Percentiles rank a stretch among this genome's conserved stretches.
Conservation (phyloP, 2,797 vertebrate species). For the Sciaenops ocellatus region DNA sequence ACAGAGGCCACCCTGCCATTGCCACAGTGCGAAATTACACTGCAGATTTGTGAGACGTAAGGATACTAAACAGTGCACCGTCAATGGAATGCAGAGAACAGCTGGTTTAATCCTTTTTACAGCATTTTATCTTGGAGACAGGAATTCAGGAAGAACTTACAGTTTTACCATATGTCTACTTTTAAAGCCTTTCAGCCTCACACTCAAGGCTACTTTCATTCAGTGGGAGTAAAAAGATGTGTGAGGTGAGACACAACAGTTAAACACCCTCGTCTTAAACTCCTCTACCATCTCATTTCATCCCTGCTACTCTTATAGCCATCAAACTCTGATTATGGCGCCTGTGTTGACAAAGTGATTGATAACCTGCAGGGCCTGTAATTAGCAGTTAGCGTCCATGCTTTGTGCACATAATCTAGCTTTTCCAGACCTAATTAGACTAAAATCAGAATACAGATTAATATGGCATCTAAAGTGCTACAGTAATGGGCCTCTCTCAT, state of each 20-base stretch:
- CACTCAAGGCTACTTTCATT: constrained; percentile 32
- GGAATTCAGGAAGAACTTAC: constrained; percentile 13
- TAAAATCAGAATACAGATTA: constrained; percentile 65
- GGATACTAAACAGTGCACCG: constrained; percentile 25
- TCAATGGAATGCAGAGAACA: constrained; percentile 7
- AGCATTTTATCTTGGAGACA: constrained; percentile 59
- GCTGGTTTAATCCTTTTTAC: constrained; percentile 65
- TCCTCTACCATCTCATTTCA: constrained; percentile 29
- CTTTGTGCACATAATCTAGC: constrained; percentile 44
- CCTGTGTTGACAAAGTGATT: constrained; percentile 73
- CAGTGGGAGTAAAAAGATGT: constrained; percentile 12
- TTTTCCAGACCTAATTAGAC: constrained; percentile 74
- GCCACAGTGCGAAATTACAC: constrained; percentile 31
- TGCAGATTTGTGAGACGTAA: constrained; percentile 22
- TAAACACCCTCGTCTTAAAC: constrained; percentile 24
- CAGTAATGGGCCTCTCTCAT: constrained; percentile 59
- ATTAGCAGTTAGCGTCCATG: constrained; percentile 69
- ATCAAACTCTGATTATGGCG: constrained; percentile 67
- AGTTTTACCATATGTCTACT: constrained; percentile 19
- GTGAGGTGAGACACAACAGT: constrained; percentile 35
- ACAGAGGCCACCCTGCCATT: constrained; percentile 6
- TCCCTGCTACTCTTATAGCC: constrained; percentile 43
- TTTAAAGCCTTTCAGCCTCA: constrained; percentile 26
- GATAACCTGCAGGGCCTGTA: constrained; percentile 59
- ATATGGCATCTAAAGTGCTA: constrained; percentile 63